These are phyloP conservation scores for Scarus forsteni DNA, from an alignment of 2,797 vertebrate genomes.

Conservation along the genomic window DNA sequence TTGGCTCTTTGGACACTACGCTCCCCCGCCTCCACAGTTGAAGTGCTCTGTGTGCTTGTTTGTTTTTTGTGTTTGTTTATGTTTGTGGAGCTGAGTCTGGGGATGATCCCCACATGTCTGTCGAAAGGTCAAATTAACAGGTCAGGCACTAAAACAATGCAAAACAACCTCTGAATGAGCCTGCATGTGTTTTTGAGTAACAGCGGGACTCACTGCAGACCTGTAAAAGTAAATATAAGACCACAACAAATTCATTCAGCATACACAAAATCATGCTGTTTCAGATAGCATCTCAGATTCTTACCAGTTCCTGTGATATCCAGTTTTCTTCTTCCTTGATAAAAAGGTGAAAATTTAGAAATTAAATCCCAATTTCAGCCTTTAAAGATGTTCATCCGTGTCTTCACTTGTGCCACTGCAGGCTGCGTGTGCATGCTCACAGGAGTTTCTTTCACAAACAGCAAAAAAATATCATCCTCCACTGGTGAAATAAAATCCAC, in stretches of 20 bases:
- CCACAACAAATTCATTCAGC: neutral
- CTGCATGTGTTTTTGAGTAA: no score
- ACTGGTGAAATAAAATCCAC: constrained; percentile 48
- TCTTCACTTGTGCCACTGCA: constrained; percentile 32
- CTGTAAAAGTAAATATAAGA: constrained; percentile 2
- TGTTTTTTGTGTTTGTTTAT: constrained; percentile 44
- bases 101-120: constrained; percentile 86
- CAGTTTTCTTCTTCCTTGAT: constrained; percentile 42
- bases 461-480: constrained; percentile 40
- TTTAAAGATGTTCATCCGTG: constrained; percentile 33
- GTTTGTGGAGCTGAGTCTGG: constrained; percentile 66
- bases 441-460: constrained; percentile 26
- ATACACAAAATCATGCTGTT: neutral
- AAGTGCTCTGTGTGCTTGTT: constrained; percentile 35
- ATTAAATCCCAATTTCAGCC: constrained; percentile 59
- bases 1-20: constrained; percentile 71
- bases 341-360: constrained; percentile 34
- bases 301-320: constrained; percentile 73
- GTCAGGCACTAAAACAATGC: constrained; percentile 13
- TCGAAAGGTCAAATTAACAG: constrained; percentile 33
- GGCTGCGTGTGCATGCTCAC: constrained; percentile 56
- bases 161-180: no score
- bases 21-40: constrained; percentile 62
- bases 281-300: constrained; percentile 23
- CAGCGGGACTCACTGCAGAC: no score